Evolutionary conservation across 2,113 vertebrate genomes (phyloP).

Genomic region (Tragelaphus buxtoni): DNA sequence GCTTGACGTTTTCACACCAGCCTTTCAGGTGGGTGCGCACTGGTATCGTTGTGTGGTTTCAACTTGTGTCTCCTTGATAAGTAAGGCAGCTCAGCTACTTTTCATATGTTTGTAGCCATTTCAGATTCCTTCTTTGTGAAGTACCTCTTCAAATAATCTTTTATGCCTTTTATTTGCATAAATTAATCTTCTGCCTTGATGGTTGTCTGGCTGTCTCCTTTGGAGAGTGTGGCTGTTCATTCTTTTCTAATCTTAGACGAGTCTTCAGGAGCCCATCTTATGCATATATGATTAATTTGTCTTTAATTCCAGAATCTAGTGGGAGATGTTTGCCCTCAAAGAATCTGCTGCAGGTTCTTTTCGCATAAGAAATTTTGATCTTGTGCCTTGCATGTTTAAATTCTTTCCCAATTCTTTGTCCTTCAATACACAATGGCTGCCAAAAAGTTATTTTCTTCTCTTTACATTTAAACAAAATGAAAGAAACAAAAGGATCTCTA

Average conservation of each 20-base stretch:
- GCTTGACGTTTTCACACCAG: too few relatives aligned
- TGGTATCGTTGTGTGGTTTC: not conserved
- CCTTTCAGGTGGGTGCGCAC: not conserved
- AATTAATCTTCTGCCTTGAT: not conserved
- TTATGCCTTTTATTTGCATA: constrained; percentile 9
- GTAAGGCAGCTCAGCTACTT: not conserved
- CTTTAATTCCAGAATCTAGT: not conserved
- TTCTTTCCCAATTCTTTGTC: not conserved
- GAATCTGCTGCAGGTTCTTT: not conserved
- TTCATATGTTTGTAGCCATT: not conserved
- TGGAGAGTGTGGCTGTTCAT: not conserved
- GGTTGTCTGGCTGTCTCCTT: not conserved
- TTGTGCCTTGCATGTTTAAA: not conserved
- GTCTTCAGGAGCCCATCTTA: not conserved
- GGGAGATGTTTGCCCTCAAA: not conserved
- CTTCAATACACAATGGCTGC: not conserved
- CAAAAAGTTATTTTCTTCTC: not conserved
- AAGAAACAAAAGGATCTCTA: not conserved
- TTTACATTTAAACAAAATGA: not conserved
- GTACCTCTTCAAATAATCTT: not conserved
- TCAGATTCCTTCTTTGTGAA: not conserved
- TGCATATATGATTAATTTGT: not conserved
- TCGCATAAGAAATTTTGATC: not conserved
- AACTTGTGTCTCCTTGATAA: not conserved
- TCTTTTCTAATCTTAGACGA: not conserved